Evolutionary conservation across 1,140 invertebrate genomes (phyloP), one percentile per base, ranked within the genome.

Genomic region (Doryteuthis pealeii): DNA sequence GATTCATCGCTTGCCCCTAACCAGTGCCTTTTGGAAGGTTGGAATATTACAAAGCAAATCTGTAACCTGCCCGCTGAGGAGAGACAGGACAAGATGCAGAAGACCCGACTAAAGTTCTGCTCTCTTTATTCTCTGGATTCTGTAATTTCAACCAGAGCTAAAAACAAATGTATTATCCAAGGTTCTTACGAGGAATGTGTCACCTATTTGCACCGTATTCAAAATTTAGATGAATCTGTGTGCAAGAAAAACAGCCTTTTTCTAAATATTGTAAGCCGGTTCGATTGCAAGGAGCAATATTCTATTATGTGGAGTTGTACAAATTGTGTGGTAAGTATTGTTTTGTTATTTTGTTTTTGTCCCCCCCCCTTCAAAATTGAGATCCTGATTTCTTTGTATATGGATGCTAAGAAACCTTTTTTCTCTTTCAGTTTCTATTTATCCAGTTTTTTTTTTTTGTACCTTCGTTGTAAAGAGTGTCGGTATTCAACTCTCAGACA

Each of bases 241-340:
- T 68, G 66, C 30, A 33, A 31, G 31, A 68, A 68, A 32, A 32
- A 68, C 66, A 68, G 66, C 32, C 18, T 68, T 2, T 68, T 68
- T 68, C 66, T 32, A 68, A 68, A 68, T 30, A 68, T 68, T 32
- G 32, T 68, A 5, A 31, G 30, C 18, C 22, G 31, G 30, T 68
- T 68, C 66, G 66, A 68, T 32, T 68, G 66, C 28, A 68, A 33
- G 66, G 66, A 68, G 12, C 26, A 33, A 30, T 68, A 68, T 32
- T 68, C 66, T 26, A 30, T 68, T 22, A 31, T 68, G 12, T 68
- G 66, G 66, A 68, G 32, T 26, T 68, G 66, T 68, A 68, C 66
- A 68, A 18, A 32, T 32, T 68, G 66, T 68, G 12, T 32, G 66
- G 66, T 68, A 68, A 68, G 66, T 68, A 62, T n/a, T 15, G 22